A percentile compares a stretch with the other conserved stretches of the same genome.
phyloP scores from a whole-genome alignment of 2,797 vertebrate species.

The Microctenopoma steveboyesi region DNA sequence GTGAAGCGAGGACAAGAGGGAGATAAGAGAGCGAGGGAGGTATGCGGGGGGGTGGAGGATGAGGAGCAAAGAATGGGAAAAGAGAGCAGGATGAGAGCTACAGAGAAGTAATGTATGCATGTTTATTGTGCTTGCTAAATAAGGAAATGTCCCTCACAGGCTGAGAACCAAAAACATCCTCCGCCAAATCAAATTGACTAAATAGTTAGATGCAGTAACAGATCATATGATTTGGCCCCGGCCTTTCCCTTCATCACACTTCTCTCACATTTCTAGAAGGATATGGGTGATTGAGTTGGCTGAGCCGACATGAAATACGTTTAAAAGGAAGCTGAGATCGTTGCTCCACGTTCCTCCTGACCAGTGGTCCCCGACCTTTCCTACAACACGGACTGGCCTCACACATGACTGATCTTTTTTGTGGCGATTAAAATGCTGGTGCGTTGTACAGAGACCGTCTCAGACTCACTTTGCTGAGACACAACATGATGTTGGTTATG shows the following conservation, averaged over 20 bases:
- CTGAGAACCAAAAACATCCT: constrained; percentile 35
- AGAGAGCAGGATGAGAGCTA: constrained; percentile 19
- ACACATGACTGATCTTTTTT: no score
- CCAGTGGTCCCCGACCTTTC: not conserved
- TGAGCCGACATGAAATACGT: constrained; percentile 43
- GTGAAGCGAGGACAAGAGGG: constrained; percentile 21
- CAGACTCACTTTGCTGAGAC: no score
- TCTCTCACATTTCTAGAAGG: constrained; percentile 63
- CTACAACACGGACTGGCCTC: no score
- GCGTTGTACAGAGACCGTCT: no score
- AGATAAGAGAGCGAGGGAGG: constrained; percentile 11
- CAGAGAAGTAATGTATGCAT: constrained; percentile 54
- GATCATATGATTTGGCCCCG: constrained; percentile 17
- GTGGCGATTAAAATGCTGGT: no score
- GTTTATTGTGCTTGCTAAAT: constrained; percentile 69
- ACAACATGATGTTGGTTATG: no score
- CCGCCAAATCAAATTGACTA: not conserved
- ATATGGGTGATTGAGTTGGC: constrained; percentile 77
- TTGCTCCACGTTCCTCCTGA: constrained; percentile 7
- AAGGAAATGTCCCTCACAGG: constrained; percentile 47
- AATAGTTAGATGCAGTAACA: not conserved
- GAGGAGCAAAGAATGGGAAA: not conserved
- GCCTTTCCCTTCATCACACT: constrained; percentile 40
- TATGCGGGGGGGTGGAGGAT: not conserved
- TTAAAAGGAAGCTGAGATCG: constrained; percentile 1